These are phyloP conservation scores for Trachelus stipa DNA, from an alignment of 2,888 invertebrate species.

Conservation along the genomic window DNA sequence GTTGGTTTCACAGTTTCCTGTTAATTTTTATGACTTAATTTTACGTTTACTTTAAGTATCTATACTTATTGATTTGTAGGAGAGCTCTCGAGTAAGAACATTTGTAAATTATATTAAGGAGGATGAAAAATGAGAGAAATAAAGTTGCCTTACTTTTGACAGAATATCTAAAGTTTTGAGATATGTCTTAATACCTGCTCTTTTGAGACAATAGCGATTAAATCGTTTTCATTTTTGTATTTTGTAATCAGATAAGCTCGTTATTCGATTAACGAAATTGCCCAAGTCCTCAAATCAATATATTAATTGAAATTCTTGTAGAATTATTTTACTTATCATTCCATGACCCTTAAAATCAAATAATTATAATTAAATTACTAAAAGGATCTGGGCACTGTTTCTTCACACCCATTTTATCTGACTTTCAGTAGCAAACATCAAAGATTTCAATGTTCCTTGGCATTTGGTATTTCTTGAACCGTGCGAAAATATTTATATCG, in stretches of 20 bases:
- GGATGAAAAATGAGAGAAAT: constrained; percentile 47
- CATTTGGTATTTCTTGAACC: not conserved
- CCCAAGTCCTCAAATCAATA: not conserved
- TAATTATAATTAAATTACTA: not conserved
- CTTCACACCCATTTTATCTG: not conserved
- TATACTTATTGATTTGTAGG: constrained; percentile 57
- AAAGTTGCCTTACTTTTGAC: constrained; percentile 31
- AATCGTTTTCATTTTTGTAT: not conserved
- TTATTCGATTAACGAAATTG: not conserved
- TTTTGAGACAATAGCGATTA: not conserved
- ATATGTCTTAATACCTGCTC: not conserved
- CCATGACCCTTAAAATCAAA: not conserved
- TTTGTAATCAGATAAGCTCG: not conserved
- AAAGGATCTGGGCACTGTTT: not conserved
- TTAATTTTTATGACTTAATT: constrained; percentile 51
- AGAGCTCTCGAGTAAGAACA: constrained; percentile 48
- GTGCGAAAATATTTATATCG: not conserved
- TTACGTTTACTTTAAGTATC: constrained; percentile 51
- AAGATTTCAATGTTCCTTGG: not conserved
- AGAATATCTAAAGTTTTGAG: not conserved
- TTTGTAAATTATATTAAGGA: constrained; percentile 64
- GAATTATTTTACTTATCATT: not conserved
- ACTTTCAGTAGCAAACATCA: too few relatives aligned
- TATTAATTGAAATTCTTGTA: not conserved
- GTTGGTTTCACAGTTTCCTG: constrained; percentile 47